Evolutionary conservation across 2,113 vertebrate genomes (phyloP).

Genomic region (Muntiacus muntjak): DNA sequence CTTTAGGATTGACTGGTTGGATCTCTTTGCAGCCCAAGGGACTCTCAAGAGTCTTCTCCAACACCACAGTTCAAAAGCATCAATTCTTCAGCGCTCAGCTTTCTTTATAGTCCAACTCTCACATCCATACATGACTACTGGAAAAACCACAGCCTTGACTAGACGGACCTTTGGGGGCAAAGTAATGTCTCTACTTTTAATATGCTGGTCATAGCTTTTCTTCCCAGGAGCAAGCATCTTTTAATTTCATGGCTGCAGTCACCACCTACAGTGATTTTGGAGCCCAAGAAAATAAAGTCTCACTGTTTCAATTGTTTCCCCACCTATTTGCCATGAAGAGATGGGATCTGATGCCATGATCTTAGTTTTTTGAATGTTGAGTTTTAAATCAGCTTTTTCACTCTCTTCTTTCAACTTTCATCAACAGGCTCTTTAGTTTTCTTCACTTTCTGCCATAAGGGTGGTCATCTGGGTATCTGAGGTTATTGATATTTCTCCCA

Average conservation of each 20-base stretch:
- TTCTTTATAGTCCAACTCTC: neutral
- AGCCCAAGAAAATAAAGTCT: neutral
- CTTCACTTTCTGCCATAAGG: neutral
- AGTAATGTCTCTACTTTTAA: neutral
- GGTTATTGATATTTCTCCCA: neutral
- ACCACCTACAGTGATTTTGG: accelerated
- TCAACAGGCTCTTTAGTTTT: neutral
- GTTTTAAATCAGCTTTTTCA: neutral
- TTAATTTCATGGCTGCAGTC: neutral
- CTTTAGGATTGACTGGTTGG: neutral
- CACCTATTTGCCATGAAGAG: neutral
- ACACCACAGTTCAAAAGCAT: neutral
- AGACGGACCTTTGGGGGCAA: neutral
- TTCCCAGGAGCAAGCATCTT: neutral
- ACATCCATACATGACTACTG: neutral
- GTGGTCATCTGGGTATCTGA: neutral
- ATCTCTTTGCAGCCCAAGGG: neutral
- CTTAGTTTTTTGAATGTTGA: neutral
- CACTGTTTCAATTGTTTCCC: neutral
- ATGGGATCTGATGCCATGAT: neutral
- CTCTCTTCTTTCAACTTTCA: neutral
- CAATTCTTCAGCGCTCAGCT: neutral
- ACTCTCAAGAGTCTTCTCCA: neutral
- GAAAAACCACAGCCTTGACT: neutral
- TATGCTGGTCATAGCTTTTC: neutral